Conservation (phyloP, 2,888 invertebrate species). For the Unio pictorum region DNA sequence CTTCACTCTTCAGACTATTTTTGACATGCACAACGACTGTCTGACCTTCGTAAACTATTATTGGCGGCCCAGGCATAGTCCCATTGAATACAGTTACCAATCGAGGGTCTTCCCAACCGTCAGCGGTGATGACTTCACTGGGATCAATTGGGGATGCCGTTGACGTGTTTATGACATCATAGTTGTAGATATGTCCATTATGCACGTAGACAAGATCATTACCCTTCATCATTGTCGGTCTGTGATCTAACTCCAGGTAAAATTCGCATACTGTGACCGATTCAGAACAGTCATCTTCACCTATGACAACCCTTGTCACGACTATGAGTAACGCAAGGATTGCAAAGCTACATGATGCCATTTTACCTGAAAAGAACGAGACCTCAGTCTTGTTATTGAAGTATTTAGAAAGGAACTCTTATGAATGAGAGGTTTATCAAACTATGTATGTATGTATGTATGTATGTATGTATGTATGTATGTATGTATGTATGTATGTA, state of each 20-base stretch:
- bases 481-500: too few species aligned
- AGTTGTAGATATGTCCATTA: constrained; percentile 42
- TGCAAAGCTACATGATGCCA: too few species aligned
- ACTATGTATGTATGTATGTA: too few species aligned
- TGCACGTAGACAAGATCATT: constrained; percentile 34
- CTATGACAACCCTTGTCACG: too few species aligned
- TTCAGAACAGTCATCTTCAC: too few species aligned
- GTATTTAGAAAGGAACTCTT: too few species aligned
- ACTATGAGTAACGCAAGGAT: too few species aligned
- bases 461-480: too few species aligned
- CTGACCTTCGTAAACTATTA: constrained; percentile 60
- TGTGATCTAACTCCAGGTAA: constrained; percentile 30
- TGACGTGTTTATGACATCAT: constrained; percentile 40
- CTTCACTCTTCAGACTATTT: constrained; percentile 47
- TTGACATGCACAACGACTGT: constrained; percentile 49
- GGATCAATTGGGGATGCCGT: constrained; percentile 22
- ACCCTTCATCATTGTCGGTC: constrained; percentile 45
- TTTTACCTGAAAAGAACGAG: too few species aligned
- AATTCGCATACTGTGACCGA: constrained; percentile 30
- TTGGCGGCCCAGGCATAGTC: constrained; percentile 56
- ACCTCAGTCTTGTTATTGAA: too few species aligned
- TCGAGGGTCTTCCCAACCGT: constrained; percentile 47
- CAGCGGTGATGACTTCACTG: constrained; percentile 55
- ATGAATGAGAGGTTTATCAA: too few species aligned
- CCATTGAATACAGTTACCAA: constrained; percentile 55